Base-by-base conservation (phyloP, 2,113 vertebrate genomes). In the Aspiorhynchus laticeps region DNA sequence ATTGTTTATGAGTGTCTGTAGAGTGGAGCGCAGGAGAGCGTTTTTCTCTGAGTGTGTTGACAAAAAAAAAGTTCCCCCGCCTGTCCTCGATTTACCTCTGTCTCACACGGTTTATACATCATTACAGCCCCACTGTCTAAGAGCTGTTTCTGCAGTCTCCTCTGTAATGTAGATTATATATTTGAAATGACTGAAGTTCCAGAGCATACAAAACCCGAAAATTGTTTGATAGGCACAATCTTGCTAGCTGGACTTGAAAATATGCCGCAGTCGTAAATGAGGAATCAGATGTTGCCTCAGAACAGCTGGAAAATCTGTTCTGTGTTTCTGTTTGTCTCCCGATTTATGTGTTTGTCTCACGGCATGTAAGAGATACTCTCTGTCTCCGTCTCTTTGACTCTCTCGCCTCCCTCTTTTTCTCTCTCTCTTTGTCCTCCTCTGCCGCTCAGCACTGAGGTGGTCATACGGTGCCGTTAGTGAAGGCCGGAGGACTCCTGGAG, bases 281-380 rank as follows among this genome's bases (percentile, higher is more conserved):
- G 75, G 26, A 69, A 56, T 82, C 65, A 56, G 51, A 79, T 53
- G 46, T 36, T 51, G 65, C 46, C 36, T n/a, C 48, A 28, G 31
- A 69, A 75, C 51, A 82, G 65, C 56, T 86, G 41, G 51, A 82
- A 80, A 74, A n/a, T 86, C 78, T 81, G 78, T 43, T 82, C 69
- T 74, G 53, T 81, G 48, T 87, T 71, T 77, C 56, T 7, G 38
- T 83, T 41, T 28, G 38, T 69, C 80, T 48, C 73, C 4, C 26
- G 11, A 61, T 86, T 65, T 48, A 48, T 80, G 31, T 71, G 51
- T 71, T 38, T 75, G 17, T 59, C 74, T 61, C 75, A 51, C 43
- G 46, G 41, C 15, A 4, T 86, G 15, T 74, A 41, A 63, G n/a
- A 82, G 17, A n/a, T 74, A 43, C 67, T 75, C 75, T 85, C 21